These are phyloP conservation scores for Cryptoblepharus egeriae DNA, from an alignment of 2,797 vertebrate species.

Conservation along the genomic window DNA sequence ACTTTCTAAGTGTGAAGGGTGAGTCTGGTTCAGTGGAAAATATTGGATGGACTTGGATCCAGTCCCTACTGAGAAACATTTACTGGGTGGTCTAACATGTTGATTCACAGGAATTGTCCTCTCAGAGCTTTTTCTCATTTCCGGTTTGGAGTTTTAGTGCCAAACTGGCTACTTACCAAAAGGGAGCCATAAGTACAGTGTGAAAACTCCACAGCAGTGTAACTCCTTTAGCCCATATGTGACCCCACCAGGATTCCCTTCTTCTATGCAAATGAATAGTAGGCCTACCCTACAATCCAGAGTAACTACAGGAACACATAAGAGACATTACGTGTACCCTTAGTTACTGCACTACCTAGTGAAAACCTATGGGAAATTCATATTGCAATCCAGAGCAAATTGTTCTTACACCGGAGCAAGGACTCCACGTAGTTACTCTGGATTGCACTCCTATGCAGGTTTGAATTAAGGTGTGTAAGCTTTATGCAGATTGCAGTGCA, in stretches of 20 bases:
- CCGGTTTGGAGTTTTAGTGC: neutral
- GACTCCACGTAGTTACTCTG: no score
- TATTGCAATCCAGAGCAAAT: no score
- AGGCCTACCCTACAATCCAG: no score
- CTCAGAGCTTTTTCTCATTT: neutral
- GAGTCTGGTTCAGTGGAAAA: neutral
- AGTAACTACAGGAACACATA: no score
- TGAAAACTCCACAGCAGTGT: neutral
- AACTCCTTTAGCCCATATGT: neutral
- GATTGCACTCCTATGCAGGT: no score
- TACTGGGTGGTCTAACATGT: slow-evolving; percentile 21
- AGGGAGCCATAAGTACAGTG: neutral
- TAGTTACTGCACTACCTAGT: no score
- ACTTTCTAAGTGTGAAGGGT: neutral
- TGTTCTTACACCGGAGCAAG: no score
- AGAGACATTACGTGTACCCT: no score
- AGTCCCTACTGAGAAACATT: neutral
- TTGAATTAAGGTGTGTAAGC: neutral
- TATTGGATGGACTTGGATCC: slow-evolving; percentile 1
- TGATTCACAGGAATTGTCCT: neutral
- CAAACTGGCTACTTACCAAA: neutral
- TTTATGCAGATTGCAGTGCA: neutral
- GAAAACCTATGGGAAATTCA: no score
- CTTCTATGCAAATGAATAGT: neutral
- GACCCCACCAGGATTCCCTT: neutral